phyloP scores from a whole-genome alignment of 2,888 invertebrate genomes.

The Drepanosiphum platanoidis region DNA sequence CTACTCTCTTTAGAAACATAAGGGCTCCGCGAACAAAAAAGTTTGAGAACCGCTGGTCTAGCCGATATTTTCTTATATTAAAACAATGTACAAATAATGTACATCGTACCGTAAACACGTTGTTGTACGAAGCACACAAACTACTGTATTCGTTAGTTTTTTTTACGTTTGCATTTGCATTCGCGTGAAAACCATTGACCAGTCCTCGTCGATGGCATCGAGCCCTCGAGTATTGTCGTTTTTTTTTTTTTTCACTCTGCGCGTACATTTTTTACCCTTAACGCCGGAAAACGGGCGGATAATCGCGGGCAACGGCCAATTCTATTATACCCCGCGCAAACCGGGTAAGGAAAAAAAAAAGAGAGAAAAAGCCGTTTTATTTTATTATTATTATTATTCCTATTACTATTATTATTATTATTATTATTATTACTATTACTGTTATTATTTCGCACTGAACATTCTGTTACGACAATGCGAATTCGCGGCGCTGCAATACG shows the following conservation, averaged over 20 bases:
- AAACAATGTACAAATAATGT: neutral
- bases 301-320: conserved; percentile 28
- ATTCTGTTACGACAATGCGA: conserved; percentile 30
- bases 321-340: conserved; percentile 2
- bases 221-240: neutral
- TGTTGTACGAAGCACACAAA: no score
- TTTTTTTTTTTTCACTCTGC: neutral
- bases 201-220: neutral
- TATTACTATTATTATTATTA: conserved; percentile 13
- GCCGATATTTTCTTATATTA: neutral
- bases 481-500: conserved; percentile 33
- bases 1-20: no score
- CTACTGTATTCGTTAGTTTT: no score
- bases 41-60: no score
- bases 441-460: conserved; percentile 5
- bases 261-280: neutral
- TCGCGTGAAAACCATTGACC: neutral
- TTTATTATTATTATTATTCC: conserved; percentile 38
- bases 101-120: neutral
- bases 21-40: no score
- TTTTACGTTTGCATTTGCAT: no score
- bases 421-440: conserved; percentile 26
- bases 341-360: conserved; percentile 12
- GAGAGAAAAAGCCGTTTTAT: conserved; percentile 26
- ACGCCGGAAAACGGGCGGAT: neutral